Base-by-base conservation (phyloP, 2,888 invertebrate species). In the Protophormia terraenovae region DNA sequence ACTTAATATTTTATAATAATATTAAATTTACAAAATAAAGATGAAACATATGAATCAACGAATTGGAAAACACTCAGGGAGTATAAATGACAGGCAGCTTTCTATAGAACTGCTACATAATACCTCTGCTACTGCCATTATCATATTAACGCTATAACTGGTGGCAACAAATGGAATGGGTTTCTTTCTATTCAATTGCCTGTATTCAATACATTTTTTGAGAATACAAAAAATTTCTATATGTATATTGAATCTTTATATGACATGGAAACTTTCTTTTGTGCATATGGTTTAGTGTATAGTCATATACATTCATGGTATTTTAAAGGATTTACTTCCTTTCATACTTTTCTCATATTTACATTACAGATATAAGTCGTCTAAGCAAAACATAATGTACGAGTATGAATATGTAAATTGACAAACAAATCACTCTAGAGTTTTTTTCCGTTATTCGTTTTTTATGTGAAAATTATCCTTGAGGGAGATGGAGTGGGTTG, bases 351-450 rank as follows among this genome's bases (percentile, higher is more conserved):
- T 24, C 14, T 62, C 38, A 60, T 81, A 50, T 84, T 84, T 84
- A 55, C 72, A 73, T 77, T 73, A 67, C 66, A 32, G 66, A 24
- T 35, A 73, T 78, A 83, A 75, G 76, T 35, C 76, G 69, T 60
- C 53, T 67, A 73, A 81, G 76, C 32, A 78, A 64, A 81, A 81
- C 73, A 77, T 64, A 85, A 81, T 55, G 60, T 73, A 71, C 72
- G 72, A 60, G 86, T 84, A 87, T 87, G 88, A 87, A 88, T 89
- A 91, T 91, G 90, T 89, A 91, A 91, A 91, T 91, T 91, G 87
- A 89, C 89, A 89, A 89, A 91, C 90, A 91, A 91, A 91, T 91
- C 90, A 91, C 90, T 90, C 89, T 69, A 71, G 84, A 73, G 73
- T 78, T 77, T 73, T n/a, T n/a, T 77, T 55, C 60, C 22, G 16